phyloP scores from a whole-genome alignment of 2,797 vertebrate species.

The Trachops cirrhosus region DNA sequence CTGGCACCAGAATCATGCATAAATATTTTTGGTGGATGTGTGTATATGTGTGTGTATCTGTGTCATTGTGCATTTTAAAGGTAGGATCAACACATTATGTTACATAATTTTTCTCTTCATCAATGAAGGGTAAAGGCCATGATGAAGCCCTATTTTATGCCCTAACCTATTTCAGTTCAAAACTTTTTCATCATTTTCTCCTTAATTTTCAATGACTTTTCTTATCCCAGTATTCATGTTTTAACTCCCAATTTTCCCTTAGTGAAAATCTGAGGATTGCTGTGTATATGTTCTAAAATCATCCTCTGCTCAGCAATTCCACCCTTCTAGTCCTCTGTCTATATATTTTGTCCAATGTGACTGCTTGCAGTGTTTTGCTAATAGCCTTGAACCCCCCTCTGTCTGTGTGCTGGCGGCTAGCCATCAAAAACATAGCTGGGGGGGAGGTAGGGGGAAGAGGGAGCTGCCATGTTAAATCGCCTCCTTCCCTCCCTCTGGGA shows the following conservation, averaged over 20 bases:
- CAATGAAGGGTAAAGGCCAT: conserved; percentile 11
- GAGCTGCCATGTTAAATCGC: conserved; percentile 66
- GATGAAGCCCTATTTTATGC: neutral
- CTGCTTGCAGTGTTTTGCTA: conserved; percentile 63
- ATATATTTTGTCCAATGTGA: conserved; percentile 51
- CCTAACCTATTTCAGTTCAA: neutral
- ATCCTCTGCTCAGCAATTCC: neutral
- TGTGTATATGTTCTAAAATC: neutral
- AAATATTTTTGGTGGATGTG: neutral
- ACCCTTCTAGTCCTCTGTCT: neutral
- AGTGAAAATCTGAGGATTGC: neutral
- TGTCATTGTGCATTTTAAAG: neutral
- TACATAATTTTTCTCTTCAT: conserved; percentile 25
- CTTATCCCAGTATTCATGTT: neutral
- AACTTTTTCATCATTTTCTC: neutral
- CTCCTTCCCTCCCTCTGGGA: conserved; percentile 57
- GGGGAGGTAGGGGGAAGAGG: neutral
- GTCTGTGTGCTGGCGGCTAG: conserved; percentile 38
- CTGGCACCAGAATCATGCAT: conserved; percentile 1
- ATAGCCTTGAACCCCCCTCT: conserved; percentile 47
- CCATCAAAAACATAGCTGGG: conserved; percentile 69
- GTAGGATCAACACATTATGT: neutral
- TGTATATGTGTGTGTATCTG: neutral
- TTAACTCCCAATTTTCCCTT: conserved; percentile 8
- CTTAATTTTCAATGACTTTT: conserved; percentile 16